phyloP scores from a whole-genome alignment of 1,140 invertebrate species.

The Lethrus apterus region DNA sequence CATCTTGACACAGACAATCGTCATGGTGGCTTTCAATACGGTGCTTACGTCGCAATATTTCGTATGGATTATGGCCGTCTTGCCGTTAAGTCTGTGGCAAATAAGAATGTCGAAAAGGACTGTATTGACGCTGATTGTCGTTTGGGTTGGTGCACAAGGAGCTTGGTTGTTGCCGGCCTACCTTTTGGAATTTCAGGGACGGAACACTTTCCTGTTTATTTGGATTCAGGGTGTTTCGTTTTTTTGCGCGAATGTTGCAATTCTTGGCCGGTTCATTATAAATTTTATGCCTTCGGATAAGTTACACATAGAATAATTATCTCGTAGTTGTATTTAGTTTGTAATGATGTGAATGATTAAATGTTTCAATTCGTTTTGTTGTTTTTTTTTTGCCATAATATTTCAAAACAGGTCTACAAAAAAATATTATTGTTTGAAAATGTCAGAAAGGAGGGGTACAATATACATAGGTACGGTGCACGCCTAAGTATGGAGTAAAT shows the following conservation, averaged over 20 bases:
- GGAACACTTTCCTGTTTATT: constrained; percentile 72
- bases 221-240: constrained; percentile 73
- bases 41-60: constrained; percentile 98
- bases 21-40: constrained; percentile 92
- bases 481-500: too few relatives aligned
- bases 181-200: constrained; percentile 80
- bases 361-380: too few relatives aligned
- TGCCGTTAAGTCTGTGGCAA: constrained; percentile 69
- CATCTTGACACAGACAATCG: constrained; percentile 76
- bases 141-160: constrained; percentile 76
- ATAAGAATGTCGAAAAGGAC: constrained; percentile 50
- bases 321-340: too few relatives aligned
- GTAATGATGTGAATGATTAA: too few relatives aligned
- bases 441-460: too few relatives aligned
- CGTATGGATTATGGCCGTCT: constrained; percentile 87
- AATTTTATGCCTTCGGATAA: constrained; percentile 35
- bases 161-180: constrained; percentile 90
- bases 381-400: too few relatives aligned
- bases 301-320: too few relatives aligned
- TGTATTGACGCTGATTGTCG: constrained; percentile 40
- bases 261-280: constrained; percentile 59
- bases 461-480: too few relatives aligned
- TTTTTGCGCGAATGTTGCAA: constrained; percentile 67
- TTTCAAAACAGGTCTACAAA: too few relatives aligned
- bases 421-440: too few relatives aligned